phyloP scores from a whole-genome alignment of 2,888 invertebrate species.

The Tachina lurida region DNA sequence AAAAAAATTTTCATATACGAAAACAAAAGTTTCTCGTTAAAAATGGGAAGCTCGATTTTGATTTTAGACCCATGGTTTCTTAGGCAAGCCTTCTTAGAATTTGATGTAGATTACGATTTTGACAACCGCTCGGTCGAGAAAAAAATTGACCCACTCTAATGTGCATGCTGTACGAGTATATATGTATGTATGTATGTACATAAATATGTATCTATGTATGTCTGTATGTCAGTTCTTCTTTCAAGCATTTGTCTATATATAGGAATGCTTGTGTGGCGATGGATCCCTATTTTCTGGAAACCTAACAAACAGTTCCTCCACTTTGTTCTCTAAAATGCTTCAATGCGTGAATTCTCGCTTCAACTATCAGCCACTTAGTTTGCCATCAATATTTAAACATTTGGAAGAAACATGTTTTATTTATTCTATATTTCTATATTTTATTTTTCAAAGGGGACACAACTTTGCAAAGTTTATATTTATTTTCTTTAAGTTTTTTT shows the following conservation, averaged over 20 bases:
- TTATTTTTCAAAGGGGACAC: conserved; percentile 30
- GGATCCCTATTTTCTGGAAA: conserved; percentile 29
- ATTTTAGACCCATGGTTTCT: too few species aligned
- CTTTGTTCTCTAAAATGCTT: conserved; percentile 52
- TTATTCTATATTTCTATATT: not conserved
- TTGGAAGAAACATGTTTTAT: conserved; percentile 61
- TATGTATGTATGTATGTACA: not conserved
- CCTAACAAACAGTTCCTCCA: conserved; percentile 6
- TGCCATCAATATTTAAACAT: conserved; percentile 74
- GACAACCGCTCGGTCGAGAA: too few species aligned
- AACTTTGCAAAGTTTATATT: conserved; percentile 34
- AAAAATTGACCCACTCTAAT: too few species aligned
- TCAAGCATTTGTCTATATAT: conserved; percentile 23
- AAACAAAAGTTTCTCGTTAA: too few species aligned
- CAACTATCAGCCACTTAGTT: conserved; percentile 72
- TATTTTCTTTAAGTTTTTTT: conserved; percentile 45
- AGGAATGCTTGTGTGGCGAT: conserved; percentile 18
- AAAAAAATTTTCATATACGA: too few species aligned
- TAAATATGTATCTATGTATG: not conserved
- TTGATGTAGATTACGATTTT: too few species aligned
- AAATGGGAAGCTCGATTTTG: too few species aligned
- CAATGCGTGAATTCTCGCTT: conserved; percentile 73
- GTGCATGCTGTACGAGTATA: too few species aligned
- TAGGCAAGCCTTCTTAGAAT: too few species aligned
- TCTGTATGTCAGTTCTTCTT: not conserved